phyloP scores from a whole-genome alignment of 2,888 invertebrate genomes.

The Phytoseiulus persimilis region DNA sequence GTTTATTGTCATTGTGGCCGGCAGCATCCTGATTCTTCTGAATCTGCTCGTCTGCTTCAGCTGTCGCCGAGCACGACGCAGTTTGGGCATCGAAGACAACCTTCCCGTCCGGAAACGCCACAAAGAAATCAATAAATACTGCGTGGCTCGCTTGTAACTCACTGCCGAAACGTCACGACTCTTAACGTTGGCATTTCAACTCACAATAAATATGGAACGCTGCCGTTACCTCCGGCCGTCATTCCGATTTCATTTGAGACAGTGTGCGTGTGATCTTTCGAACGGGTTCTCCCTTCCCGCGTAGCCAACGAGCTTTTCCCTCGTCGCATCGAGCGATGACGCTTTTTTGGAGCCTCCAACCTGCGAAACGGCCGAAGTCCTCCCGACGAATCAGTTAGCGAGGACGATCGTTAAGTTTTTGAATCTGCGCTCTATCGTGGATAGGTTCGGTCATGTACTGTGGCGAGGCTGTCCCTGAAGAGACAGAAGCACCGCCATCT shows the following conservation, averaged over 20 bases:
- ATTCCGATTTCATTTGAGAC: background rate
- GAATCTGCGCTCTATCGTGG: too few species aligned
- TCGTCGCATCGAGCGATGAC: too few species aligned
- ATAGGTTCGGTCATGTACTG: background rate
- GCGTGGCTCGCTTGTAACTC: constrained; percentile 16
- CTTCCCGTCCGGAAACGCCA: constrained; percentile 16
- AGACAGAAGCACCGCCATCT: background rate
- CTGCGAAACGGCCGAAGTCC: too few species aligned
- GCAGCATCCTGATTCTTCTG: background rate
- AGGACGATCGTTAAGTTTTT: too few species aligned
- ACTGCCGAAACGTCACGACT: background rate
- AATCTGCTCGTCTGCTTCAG: constrained; percentile 26
- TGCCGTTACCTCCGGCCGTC: background rate
- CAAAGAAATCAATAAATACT: constrained; percentile 21
- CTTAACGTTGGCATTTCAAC: background rate
- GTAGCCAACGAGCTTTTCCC: too few species aligned
- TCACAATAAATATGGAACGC: background rate
- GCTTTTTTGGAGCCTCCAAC: too few species aligned
- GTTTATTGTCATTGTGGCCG: constrained; percentile 11
- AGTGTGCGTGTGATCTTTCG: background rate
- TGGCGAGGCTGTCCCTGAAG: background rate
- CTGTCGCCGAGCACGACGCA: background rate
- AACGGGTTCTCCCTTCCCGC: background rate
- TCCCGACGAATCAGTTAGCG: too few species aligned
- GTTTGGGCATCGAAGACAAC: constrained; percentile 10